phyloP scores from a whole-genome alignment of 1,140 invertebrate species.

The Lordiphosa stackelbergi region DNA sequence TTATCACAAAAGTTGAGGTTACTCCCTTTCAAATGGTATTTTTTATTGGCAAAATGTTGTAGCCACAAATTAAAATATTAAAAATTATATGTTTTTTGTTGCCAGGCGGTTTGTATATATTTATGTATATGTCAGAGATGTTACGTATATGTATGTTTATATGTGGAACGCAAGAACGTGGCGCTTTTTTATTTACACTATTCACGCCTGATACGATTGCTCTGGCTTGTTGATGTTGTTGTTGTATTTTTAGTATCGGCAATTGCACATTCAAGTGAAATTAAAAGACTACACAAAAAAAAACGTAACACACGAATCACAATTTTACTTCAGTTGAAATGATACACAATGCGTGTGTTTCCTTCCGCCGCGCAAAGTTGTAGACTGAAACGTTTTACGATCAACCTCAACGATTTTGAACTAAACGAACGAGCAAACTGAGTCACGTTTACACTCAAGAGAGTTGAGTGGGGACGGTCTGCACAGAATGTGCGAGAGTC shows the following conservation, averaged over 20 bases:
- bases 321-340: constrained; percentile 21
- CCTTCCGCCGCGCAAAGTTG: constrained; percentile 28
- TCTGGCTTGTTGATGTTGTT: constrained; percentile 27
- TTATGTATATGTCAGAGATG: constrained; percentile 31
- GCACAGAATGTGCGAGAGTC: constrained; percentile 37
- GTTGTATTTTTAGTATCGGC: constrained; percentile 56
- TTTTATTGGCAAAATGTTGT: not conserved
- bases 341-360: constrained; percentile 18
- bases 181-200: constrained; percentile 41
- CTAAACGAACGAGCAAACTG: constrained; percentile 13
- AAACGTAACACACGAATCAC: constrained; percentile 29
- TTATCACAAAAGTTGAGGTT: not conserved
- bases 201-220: constrained; percentile 20
- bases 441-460: constrained; percentile 1
- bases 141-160: constrained; percentile 27
- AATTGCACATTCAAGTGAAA: constrained; percentile 63
- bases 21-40: constrained; percentile 7
- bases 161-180: constrained; percentile 59
- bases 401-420: constrained; percentile 41
- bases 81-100: constrained; percentile 15
- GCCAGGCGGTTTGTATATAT: constrained; percentile 36
- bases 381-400: constrained; percentile 47
- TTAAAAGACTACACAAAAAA: constrained; percentile 38
- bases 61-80: constrained; percentile 15
- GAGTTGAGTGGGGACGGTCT: constrained; percentile 11